Evolutionary conservation across 35 echinoderm and acorn worm species (phyloP).

Genomic region (Strongylocentrotus purpuratus): DNA sequence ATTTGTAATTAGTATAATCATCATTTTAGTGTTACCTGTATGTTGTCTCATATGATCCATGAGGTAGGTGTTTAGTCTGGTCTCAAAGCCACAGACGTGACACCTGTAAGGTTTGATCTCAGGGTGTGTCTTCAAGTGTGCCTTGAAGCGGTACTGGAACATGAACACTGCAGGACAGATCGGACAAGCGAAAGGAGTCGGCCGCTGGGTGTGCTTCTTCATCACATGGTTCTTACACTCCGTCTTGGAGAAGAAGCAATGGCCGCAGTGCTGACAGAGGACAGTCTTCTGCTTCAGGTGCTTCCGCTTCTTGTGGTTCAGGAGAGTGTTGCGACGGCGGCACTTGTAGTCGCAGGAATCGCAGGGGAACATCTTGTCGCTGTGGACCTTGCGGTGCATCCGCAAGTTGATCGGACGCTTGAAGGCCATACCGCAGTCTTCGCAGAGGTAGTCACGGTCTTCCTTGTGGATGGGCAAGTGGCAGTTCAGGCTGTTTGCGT

Average conservation of each 20-base stretch:
- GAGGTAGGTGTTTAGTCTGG: conserved; percentile 62
- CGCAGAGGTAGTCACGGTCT: conserved; percentile 71
- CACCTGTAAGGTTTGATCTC: conserved; percentile 80
- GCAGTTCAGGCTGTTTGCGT: conserved; percentile 53
- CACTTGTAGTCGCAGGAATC: conserved; percentile 71
- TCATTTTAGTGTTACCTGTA: conserved; percentile 53
- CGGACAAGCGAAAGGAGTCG: conserved; percentile 69
- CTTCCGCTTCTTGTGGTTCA: conserved; percentile 72
- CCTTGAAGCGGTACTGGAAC: conserved; percentile 72
- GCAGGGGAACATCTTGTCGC: conserved; percentile 74
- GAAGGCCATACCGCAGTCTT: conserved; percentile 76
- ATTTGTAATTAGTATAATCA: no score
- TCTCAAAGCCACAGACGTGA: conserved; percentile 68
- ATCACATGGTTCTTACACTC: conserved; percentile 61
- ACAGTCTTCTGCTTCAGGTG: conserved; percentile 62
- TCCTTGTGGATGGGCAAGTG: conserved; percentile 78
- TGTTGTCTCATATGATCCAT: conserved; percentile 70
- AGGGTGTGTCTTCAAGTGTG: conserved; percentile 79
- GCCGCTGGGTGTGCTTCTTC: conserved; percentile 62
- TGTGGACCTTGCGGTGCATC: conserved; percentile 80
- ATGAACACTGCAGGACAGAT: conserved; percentile 70
- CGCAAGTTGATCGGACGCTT: conserved; percentile 72
- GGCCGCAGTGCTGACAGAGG: conserved; percentile 74
- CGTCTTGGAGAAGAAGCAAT: conserved; percentile 77
- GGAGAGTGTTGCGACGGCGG: conserved; percentile 63